These are phyloP conservation scores for Podilymbus podiceps DNA, from an alignment of 2,113 vertebrate species.

Conservation along the genomic window DNA sequence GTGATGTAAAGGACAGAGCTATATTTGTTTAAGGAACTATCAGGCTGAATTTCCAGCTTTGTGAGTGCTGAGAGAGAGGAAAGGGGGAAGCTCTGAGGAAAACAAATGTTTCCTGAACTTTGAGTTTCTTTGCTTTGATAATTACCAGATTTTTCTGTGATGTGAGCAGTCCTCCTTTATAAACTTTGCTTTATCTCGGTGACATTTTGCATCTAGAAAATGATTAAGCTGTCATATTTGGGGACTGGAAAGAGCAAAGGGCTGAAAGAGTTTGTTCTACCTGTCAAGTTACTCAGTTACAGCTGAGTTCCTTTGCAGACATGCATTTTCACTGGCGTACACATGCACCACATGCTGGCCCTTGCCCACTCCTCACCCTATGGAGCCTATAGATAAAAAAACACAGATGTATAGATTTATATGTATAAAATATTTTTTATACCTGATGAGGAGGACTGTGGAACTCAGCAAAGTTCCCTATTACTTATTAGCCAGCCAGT, in stretches of 20 bases:
- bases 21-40: constrained; percentile 43
- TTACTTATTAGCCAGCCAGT: constrained; percentile 89
- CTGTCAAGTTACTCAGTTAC: constrained; percentile 26
- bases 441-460: constrained; percentile 66
- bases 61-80: constrained; percentile 1
- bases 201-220: constrained; percentile 34
- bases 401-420: background rate
- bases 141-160: constrained; percentile 49
- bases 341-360: background rate
- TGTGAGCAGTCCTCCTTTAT: constrained; percentile 36
- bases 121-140: constrained; percentile 59
- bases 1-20: constrained; percentile 27
- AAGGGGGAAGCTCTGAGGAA: constrained; percentile 32
- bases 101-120: constrained; percentile 60
- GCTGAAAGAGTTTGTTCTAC: constrained; percentile 35
- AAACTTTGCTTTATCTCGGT: constrained; percentile 49
- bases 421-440: background rate
- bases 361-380: background rate
- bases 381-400: background rate
- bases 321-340: background rate
- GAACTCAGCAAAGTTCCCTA: constrained; percentile 78
- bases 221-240: constrained; percentile 59
- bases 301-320: background rate
- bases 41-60: background rate
- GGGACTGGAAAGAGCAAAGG: constrained; percentile 40